Conservation (phyloP, 2,888 invertebrate species). For the Nezara viridula region DNA sequence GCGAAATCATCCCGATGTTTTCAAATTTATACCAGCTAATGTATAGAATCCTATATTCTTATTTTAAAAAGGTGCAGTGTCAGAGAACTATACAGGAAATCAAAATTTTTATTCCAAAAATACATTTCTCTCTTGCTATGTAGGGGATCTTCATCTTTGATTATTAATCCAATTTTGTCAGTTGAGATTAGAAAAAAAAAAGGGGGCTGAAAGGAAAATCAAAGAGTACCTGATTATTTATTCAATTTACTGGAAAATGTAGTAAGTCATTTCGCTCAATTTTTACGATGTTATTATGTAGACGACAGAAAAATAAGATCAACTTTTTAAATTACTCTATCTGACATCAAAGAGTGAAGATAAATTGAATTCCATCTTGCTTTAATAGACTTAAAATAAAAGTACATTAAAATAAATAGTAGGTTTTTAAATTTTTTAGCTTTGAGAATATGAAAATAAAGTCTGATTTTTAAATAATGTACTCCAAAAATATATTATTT, state of each 20-base stretch:
- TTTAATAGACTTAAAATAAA: not conserved
- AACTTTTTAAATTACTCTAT: not conserved
- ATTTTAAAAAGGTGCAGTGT: too few species aligned
- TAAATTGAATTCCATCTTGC: not conserved
- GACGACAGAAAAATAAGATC: not conserved
- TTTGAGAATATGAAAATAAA: not conserved
- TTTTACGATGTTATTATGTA: not conserved
- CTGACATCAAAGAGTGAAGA: not conserved
- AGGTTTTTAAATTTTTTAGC: not conserved
- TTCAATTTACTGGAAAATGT: not conserved
- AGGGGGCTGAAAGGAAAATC: not conserved
- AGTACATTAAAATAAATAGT: not conserved
- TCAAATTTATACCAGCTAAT: too few species aligned
- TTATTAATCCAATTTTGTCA: not conserved
- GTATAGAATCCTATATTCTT: too few species aligned
- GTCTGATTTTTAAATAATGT: too few species aligned
- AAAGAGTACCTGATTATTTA: not conserved
- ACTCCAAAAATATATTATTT: too few species aligned
- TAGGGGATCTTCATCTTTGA: not conserved
- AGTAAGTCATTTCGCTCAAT: not conserved
- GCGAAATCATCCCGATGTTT: too few species aligned
- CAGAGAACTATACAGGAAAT: too few species aligned
- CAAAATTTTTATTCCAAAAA: too few species aligned
- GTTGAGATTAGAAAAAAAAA: not conserved
- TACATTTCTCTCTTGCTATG: too few species aligned